Base-by-base conservation (phyloP, 2,113 vertebrate species). In the Paramormyrops kingsleyae region DNA sequence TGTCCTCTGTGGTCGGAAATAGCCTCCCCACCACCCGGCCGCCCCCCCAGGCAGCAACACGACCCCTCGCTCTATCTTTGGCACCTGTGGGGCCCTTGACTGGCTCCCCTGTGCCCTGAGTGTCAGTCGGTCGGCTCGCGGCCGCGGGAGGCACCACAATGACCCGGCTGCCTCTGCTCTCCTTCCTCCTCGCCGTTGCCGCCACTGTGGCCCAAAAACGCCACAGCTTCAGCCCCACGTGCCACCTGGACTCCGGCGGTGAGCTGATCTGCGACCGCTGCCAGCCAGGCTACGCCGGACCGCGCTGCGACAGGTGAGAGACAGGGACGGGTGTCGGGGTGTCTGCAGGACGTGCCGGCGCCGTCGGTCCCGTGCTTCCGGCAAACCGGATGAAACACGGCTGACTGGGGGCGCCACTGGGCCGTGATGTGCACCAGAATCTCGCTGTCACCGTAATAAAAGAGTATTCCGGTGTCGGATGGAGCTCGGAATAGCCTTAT, bases 221-320 rank as follows among this genome's bases (percentile, higher is more conserved):
- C 89, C 91, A 84, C 83, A 99, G 98, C 93, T 99, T 99, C 93
- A 99, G 99, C 92, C 99, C 99, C 0, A 99, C 96, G 0, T 99
- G 99, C 93, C 97, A 95, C 92, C 94, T 97, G 87, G 95, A 97
- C 88, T 92, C 2, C 80, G 95, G 91, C 5, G 96, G 91, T 84
- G 96, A 97, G 93, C n/a, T 98, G 94, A 90, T 97, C 88, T 99
- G 99, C 4, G 97, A 99, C 89, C 95, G 92, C 31, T 99, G 99
- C 89, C 95, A 92, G 80, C 91, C 91, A 0, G 98, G 97, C 35
- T 97, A 99, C 50, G 19, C 95, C 10, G 98, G 98, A 92, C 92
- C 95, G 15, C 96, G 96, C 91, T 99, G 98, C 90, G 96, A 99
- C 92, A 98, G 98, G 99, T 99, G 96, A 97, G 95, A 88, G 70